Conservation (phyloP, 1,140 invertebrate genomes). For the Magallana gigas region DNA sequence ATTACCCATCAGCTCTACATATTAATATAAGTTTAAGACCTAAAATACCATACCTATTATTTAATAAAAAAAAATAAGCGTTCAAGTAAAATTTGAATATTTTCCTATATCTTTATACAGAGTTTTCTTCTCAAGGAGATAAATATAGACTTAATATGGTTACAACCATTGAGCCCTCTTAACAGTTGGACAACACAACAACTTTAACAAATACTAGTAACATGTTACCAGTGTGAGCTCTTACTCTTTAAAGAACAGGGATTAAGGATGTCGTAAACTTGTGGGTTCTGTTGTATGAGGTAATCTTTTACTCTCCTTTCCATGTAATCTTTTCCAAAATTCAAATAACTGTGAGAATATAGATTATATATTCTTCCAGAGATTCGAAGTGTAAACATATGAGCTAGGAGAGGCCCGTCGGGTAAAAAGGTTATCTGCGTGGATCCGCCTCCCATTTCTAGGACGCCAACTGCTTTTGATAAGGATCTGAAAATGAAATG, state of each 20-base stretch:
- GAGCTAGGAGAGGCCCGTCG: slow-evolving; percentile 68
- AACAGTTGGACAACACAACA: no score
- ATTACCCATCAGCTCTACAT: no score
- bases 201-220: no score
- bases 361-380: slow-evolving; percentile 78
- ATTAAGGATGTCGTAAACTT: slow-evolving; percentile 53
- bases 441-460: slow-evolving; percentile 83
- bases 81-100: no score
- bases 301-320: slow-evolving; percentile 62
- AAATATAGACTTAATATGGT: no score
- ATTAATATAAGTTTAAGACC: no score
- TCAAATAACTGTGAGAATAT: slow-evolving; percentile 80
- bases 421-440: slow-evolving; percentile 81
- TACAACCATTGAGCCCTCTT: no score
- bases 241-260: slow-evolving; percentile 74
- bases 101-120: no score
- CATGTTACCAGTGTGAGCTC: no score
- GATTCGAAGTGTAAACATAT: slow-evolving; percentile 75
- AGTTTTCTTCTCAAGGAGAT: no score
- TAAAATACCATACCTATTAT: no score
- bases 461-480: slow-evolving; percentile 75
- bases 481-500: slow-evolving; percentile 50
- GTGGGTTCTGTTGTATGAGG: slow-evolving; percentile 49
- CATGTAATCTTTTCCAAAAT: slow-evolving; percentile 79
- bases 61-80: no score